These are phyloP conservation scores for Eleginops maclovinus DNA, from an alignment of 2,113 vertebrate species.

Conservation along the genomic window DNA sequence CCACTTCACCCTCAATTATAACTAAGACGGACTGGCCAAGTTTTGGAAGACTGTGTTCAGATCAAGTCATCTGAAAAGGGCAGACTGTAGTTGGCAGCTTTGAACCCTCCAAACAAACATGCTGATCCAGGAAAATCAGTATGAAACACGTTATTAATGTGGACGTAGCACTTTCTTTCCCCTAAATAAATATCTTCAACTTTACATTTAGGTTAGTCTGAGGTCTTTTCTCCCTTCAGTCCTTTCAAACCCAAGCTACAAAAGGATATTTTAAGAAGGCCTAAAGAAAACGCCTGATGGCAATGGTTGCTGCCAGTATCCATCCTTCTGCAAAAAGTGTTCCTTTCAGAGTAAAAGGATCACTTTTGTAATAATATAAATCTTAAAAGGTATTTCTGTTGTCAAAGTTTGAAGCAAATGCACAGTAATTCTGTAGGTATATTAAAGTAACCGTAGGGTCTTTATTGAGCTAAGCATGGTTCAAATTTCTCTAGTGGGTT, in stretches of 20 bases:
- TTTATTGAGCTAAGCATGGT: slow-evolving; percentile 27
- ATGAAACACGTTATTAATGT: slow-evolving; percentile 43
- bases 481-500: slow-evolving; percentile 32
- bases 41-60: slow-evolving; percentile 59
- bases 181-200: slow-evolving; percentile 11
- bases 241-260: slow-evolving; percentile 10
- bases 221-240: slow-evolving; percentile 9
- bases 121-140: slow-evolving; percentile 38
- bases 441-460: slow-evolving; percentile 31
- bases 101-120: slow-evolving; percentile 50
- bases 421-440: slow-evolving; percentile 8
- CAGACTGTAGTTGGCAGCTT: slow-evolving; percentile 52
- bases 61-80: slow-evolving; percentile 75
- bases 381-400: slow-evolving; percentile 15
- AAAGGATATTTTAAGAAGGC: slow-evolving; percentile 4
- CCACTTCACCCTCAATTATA: slow-evolving; percentile 79
- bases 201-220: background rate
- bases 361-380: slow-evolving; percentile 7
- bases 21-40: slow-evolving; percentile 62
- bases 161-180: slow-evolving; percentile 8
- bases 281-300: background rate
- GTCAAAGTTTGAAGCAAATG: background rate
- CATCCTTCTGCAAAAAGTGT: slow-evolving; percentile 9
- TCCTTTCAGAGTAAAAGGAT: slow-evolving; percentile 5
- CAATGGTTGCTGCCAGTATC: slow-evolving; percentile 8